Evolutionary conservation across 2,797 vertebrate genomes (phyloP), one percentile per base, ranked within the genome.

Genomic region (Pseudomugil gertrudae): DNA sequence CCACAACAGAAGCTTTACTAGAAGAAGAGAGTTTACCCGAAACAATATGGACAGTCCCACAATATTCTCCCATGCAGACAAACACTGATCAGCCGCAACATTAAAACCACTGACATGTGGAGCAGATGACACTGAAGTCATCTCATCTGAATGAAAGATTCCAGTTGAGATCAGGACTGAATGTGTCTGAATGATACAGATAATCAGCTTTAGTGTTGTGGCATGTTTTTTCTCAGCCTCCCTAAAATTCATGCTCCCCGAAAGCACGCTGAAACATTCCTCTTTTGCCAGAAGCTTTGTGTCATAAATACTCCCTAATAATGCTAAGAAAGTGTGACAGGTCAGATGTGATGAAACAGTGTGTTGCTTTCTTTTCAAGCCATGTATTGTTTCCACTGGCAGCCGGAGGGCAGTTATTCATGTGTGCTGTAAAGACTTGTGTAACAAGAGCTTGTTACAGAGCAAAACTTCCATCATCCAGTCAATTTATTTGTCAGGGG

Each of bases 391-490:
- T 76, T 80, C 50, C 72, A 69, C 72, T 23, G 57, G 76, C 56
- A 61, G 67, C 66, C 60, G 72, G 69, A 43, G 64, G 63, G 65
- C 65, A 70, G 63, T 66, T 63, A 69, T 71, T 80, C 63, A 72
- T 76, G 50, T 74, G 63, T 59, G 71, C 55, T 64, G 61, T 47
- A 23, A 79, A 59, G 40, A 40, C 64, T 53, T 72, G 40, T 65
- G 62, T 79, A 79, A 73, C 15, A 47, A 74, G 66, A 81, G 58
- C 36, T 83, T 84, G 74, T 87, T 86, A 80, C 59, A 32, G 48
- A 63, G 67, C 53, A 69, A 67, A 40, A 81, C 82, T 73, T 83
- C 76, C 82, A 77, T 85, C 82, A 73, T 80, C 72, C 65, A 78
- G 65, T 69, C 64, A 74, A 71, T 81, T 80, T 78, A 80, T 87